A percentile compares a stretch with the other conserved stretches of the same genome.
These are phyloP conservation scores for Syrrhaptes paradoxus DNA, from an alignment of 2,113 vertebrate genomes.

Conservation along the genomic window DNA sequence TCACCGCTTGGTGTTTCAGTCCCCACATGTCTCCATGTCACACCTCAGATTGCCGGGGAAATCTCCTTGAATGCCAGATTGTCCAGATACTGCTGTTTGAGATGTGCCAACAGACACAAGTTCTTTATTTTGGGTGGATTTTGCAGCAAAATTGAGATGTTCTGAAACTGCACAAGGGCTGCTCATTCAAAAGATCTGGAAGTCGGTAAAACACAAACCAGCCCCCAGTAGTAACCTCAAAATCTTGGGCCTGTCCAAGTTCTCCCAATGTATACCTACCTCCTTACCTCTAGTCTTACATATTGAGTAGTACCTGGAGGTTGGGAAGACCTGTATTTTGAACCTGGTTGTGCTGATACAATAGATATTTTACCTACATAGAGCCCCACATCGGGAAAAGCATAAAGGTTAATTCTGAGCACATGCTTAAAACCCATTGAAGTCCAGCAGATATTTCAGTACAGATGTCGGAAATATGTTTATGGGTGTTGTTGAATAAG, in stretches of 20 bases:
- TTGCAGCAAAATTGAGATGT: neutral
- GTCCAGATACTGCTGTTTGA: neutral
- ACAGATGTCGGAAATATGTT: conserved; percentile 42
- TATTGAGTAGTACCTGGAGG: neutral
- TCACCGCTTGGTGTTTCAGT: neutral
- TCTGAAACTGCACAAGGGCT: neutral
- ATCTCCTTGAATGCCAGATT: neutral
- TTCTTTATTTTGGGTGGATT: neutral
- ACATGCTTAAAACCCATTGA: conserved; percentile 38
- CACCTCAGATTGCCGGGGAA: neutral
- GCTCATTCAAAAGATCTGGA: neutral
- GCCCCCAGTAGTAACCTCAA: neutral
- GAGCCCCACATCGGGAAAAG: neutral
- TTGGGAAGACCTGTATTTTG: neutral
- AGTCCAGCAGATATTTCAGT: conserved; percentile 25
- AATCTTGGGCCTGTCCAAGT: neutral
- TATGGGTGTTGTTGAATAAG: conserved; percentile 49
- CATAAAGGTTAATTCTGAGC: conserved; percentile 49
- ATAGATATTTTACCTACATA: neutral
- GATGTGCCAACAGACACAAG: neutral
- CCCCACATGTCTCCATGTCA: neutral
- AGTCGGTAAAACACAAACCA: neutral
- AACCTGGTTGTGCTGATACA: neutral
- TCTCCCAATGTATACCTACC: neutral
- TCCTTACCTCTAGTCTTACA: neutral